phyloP scores from a whole-genome alignment of 2,888 invertebrate species.

The Lasius fuliginosus region DNA sequence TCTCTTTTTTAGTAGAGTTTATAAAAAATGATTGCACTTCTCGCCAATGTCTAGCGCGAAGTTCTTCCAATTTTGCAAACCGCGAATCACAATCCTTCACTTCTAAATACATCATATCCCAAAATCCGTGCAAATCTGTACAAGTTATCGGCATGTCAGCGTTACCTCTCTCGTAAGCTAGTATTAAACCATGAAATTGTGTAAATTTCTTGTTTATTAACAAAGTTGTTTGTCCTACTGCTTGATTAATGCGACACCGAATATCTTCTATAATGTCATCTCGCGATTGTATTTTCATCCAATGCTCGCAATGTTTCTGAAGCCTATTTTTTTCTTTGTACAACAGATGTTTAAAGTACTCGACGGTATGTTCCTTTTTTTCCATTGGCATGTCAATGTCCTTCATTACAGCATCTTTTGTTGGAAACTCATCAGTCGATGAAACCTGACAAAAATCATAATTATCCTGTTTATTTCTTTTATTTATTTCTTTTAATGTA shows the following conservation, averaged over 20 bases:
- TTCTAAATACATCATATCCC: conserved; percentile 95
- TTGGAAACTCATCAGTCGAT: conserved; percentile 45
- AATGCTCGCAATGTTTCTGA: conserved; percentile 87
- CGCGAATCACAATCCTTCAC: conserved; percentile 82
- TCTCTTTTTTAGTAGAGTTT: conserved; percentile 58
- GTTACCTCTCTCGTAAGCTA: conserved; percentile 85
- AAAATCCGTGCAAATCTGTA: conserved; percentile 94
- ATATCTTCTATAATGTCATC: conserved; percentile 87
- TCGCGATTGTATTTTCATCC: conserved; percentile 87
- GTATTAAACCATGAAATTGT: conserved; percentile 89
- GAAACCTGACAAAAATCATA: conserved; percentile 63
- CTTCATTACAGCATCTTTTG: conserved; percentile 78
- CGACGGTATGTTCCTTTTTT: conserved; percentile 81
- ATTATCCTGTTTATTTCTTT: conserved; percentile 86
- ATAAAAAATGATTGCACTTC: conserved; percentile 85
- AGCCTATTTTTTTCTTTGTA: conserved; percentile 88
- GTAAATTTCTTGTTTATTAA: conserved; percentile 92
- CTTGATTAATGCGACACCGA: conserved; percentile 89
- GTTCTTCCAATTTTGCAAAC: conserved; percentile 77
- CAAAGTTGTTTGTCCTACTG: conserved; percentile 93
- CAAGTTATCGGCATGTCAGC: conserved; percentile 88
- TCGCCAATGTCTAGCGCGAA: conserved; percentile 84
- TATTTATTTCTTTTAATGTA: conserved; percentile 87
- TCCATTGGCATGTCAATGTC: conserved; percentile 77
- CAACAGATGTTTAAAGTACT: conserved; percentile 86